These are phyloP conservation scores for Psettodes erumei DNA, from an alignment of 2,113 vertebrate genomes.

Conservation along the genomic window DNA sequence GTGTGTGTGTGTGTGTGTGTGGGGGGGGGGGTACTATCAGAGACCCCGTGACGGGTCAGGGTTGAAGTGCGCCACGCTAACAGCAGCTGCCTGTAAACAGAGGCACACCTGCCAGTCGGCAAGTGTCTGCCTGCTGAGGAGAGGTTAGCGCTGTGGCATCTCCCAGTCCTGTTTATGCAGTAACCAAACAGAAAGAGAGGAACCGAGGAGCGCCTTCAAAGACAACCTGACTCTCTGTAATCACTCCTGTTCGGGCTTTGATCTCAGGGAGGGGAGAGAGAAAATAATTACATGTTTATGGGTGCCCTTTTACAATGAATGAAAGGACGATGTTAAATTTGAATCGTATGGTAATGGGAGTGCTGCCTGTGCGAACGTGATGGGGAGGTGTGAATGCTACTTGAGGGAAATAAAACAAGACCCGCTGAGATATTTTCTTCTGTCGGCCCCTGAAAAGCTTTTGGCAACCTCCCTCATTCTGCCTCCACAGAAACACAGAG, in stretches of 20 bases:
- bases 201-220: slow-evolving; percentile 77
- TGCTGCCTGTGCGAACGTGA: slow-evolving; percentile 66
- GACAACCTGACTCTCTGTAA: slow-evolving; percentile 78
- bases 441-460: slow-evolving; percentile 65
- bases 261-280: slow-evolving; percentile 77
- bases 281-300: slow-evolving; percentile 83
- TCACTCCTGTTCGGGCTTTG: slow-evolving; percentile 79
- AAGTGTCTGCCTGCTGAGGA: slow-evolving; percentile 59
- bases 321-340: slow-evolving; percentile 78
- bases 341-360: slow-evolving; percentile 77
- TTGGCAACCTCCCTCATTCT: slow-evolving; percentile 62
- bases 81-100: slow-evolving; percentile 60
- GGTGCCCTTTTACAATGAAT: slow-evolving; percentile 76
- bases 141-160: slow-evolving; percentile 50
- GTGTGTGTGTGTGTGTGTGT: too few relatives aligned
- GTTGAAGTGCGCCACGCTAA: slow-evolving; percentile 48
- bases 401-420: slow-evolving; percentile 76
- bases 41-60: slow-evolving; percentile 51
- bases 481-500: slow-evolving; percentile 46
- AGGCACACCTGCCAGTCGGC: slow-evolving; percentile 63
- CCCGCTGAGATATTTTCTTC: slow-evolving; percentile 68
- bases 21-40: too few relatives aligned
- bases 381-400: slow-evolving; percentile 78
- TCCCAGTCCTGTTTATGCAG: slow-evolving; percentile 63
- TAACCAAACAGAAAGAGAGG: slow-evolving; percentile 71